Conservation (phyloP, 1,140 invertebrate genomes). For the Zaprionus gabonicus region DNA sequence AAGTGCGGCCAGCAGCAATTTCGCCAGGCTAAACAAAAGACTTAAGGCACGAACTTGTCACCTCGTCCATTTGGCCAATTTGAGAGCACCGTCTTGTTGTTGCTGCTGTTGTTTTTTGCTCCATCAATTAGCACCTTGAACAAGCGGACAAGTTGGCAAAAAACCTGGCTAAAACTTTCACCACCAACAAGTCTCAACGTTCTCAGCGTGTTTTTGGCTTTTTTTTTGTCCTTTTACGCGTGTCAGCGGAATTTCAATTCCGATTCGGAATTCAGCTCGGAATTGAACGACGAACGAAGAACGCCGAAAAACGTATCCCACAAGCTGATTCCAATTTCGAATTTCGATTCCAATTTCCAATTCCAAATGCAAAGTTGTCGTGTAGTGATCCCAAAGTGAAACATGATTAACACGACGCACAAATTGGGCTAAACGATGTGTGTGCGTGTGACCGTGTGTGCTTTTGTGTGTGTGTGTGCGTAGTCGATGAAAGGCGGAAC, state of each 20-base stretch:
- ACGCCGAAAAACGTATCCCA: neutral
- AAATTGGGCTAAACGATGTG: constrained; percentile 60
- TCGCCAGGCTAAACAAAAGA: constrained; percentile 58
- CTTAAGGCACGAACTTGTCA: constrained; percentile 70
- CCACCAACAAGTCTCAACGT: constrained; percentile 55
- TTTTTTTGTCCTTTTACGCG: constrained; percentile 25
- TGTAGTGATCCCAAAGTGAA: constrained; percentile 62
- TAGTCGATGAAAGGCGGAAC: constrained; percentile 49
- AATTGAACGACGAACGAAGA: neutral
- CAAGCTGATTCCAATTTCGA: constrained; percentile 41
- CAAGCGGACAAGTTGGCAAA: constrained; percentile 31
- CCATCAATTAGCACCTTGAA: constrained; percentile 44
- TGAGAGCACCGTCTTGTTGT: neutral
- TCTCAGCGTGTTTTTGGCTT: constrained; percentile 51
- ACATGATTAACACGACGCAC: constrained; percentile 79
- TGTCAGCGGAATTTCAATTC: constrained; percentile 30
- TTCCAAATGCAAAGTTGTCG: constrained; percentile 72
- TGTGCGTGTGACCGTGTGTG: constrained; percentile 24
- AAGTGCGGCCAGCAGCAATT: neutral
- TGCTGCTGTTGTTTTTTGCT: neutral
- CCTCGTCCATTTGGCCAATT: constrained; percentile 18
- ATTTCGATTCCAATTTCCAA: constrained; percentile 42
- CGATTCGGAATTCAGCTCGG: neutral
- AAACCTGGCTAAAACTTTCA: constrained; percentile 56
- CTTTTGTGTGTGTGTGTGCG: constrained; percentile 29